These are phyloP conservation scores for Bucorvus abyssinicus DNA, from an alignment of 2,797 vertebrate genomes.

Conservation along the genomic window DNA sequence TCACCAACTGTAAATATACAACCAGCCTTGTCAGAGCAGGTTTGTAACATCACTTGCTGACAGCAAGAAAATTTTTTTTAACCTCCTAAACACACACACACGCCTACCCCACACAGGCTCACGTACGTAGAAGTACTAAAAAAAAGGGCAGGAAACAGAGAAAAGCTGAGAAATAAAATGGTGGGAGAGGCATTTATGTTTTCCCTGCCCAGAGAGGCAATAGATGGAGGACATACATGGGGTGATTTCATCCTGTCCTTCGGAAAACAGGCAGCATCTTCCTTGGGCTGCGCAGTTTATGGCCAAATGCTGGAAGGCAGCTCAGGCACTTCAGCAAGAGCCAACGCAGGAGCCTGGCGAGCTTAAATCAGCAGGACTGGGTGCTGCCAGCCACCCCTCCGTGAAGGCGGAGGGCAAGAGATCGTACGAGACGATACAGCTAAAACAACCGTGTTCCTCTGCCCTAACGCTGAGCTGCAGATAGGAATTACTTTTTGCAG, in stretches of 20 bases:
- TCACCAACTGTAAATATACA: slow-evolving; percentile 81
- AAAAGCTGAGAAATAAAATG: background rate
- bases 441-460: background rate
- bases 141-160: background rate
- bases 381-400: background rate
- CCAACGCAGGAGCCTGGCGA: background rate
- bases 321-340: background rate
- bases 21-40: slow-evolving; percentile 80
- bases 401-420: background rate
- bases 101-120: background rate
- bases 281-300: background rate
- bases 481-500: background rate
- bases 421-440: background rate
- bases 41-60: slow-evolving; percentile 73
- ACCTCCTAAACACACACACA: slow-evolving; percentile 47
- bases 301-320: background rate
- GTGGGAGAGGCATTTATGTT: background rate
- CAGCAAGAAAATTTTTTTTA: slow-evolving; percentile 65
- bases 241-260: background rate
- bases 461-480: background rate
- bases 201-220: background rate
- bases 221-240: background rate
- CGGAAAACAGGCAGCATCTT: background rate
- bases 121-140: background rate
- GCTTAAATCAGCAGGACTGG: background rate